Percentiles rank a stretch among this genome's conserved stretches.
Evolutionary conservation across 1,140 invertebrate genomes (phyloP).

Genomic region (Parapsyche elsis): DNA sequence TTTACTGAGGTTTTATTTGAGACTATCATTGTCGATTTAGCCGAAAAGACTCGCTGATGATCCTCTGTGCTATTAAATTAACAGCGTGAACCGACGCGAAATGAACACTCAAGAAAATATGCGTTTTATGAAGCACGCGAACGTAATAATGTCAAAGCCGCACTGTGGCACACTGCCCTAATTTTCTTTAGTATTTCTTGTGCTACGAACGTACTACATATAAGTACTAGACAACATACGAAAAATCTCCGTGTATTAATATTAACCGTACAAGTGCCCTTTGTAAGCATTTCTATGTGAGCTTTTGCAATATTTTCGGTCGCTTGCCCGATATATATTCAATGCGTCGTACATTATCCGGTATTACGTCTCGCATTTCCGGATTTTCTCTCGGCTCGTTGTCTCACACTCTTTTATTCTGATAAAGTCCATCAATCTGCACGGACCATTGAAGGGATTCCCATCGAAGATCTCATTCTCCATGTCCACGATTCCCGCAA

Average conservation of each 20-base stretch:
- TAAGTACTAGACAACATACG: no score
- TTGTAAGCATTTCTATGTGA: no score
- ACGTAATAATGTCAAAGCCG: slow-evolving; percentile 29
- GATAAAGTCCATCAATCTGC: slow-evolving; percentile 39
- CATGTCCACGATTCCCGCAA: background rate
- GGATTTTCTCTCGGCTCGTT: background rate
- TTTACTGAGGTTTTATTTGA: no score
- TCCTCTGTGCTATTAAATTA: background rate
- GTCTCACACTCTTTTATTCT: slow-evolving; percentile 16
- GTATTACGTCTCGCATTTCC: slow-evolving; percentile 20
- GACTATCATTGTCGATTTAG: no score
- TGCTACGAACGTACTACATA: no score
- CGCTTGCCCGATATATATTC: no score
- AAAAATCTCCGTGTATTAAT: no score
- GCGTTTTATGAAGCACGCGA: slow-evolving; percentile 28
- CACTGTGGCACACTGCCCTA: slow-evolving; percentile 19
- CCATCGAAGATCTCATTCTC: slow-evolving; percentile 21
- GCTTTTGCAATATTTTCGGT: no score
- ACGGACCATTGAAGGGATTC: slow-evolving; percentile 24
- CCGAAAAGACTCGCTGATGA: no score
- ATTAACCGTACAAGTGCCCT: no score
- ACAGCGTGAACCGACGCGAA: slow-evolving; percentile 18
- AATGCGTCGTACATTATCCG: slow-evolving; percentile 15
- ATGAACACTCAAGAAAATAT: slow-evolving; percentile 28
- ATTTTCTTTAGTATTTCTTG: background rate